These are phyloP conservation scores for Haliaeetus leucogaster DNA, from an alignment of 2,113 vertebrate species.

Conservation along the genomic window DNA sequence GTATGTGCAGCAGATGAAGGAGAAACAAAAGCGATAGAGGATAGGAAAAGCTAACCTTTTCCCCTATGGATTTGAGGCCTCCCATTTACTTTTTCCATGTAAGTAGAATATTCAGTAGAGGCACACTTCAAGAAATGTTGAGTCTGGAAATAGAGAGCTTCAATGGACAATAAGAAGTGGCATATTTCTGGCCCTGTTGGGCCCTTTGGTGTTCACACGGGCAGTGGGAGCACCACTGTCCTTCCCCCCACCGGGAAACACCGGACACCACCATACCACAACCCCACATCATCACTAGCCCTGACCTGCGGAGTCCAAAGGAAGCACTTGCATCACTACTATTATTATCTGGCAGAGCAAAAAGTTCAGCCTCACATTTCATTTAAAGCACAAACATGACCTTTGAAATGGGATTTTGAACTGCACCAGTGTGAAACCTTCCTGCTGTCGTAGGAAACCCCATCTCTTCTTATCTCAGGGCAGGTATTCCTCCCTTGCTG, in stretches of 20 bases:
- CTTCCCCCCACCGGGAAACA: background rate
- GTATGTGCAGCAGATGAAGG: background rate
- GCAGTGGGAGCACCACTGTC: background rate
- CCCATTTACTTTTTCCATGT: background rate
- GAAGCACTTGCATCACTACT: background rate
- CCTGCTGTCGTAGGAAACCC: background rate
- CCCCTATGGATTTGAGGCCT: background rate
- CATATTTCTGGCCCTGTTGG: background rate
- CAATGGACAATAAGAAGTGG: background rate
- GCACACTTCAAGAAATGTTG: background rate
- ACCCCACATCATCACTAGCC: fast-evolving
- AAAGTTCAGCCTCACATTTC: background rate
- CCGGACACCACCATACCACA: background rate
- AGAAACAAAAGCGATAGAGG: background rate
- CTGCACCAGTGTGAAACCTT: background rate
- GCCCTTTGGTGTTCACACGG: background rate
- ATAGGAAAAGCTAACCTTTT: background rate
- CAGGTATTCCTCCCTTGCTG: background rate
- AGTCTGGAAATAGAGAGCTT: background rate
- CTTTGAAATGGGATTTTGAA: background rate
- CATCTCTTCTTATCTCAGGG: background rate
- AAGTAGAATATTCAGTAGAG: background rate
- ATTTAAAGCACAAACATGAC: background rate
- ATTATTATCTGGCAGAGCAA: background rate
- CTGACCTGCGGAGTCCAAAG: background rate